Percentiles rank a stretch among this genome's conserved stretches.
Evolutionary conservation across 2,888 invertebrate genomes (phyloP).

Genomic region (Notocelia uddmanniana): DNA sequence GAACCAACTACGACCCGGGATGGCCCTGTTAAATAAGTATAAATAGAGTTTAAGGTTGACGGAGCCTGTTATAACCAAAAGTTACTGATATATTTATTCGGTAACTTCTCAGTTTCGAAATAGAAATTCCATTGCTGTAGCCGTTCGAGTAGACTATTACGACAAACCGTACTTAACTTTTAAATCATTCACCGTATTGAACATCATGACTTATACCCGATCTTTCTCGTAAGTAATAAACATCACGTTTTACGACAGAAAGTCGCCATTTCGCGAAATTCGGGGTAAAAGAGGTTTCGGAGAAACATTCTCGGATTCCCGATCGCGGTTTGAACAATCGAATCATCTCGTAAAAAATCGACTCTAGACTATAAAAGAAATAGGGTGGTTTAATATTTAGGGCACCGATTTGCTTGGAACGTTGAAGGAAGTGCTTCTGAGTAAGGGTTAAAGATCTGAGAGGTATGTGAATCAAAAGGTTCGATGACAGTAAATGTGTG

Average conservation of each 20-base stretch:
- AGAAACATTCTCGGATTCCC: constrained; percentile 53
- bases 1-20: no score
- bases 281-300: constrained; percentile 53
- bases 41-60: no score
- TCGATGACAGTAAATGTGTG: no score
- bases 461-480: not conserved
- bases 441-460: not conserved
- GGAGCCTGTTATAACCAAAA: no score
- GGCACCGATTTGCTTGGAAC: constrained; percentile 29
- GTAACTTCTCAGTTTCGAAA: not conserved
- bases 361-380: constrained; percentile 46
- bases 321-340: constrained; percentile 52
- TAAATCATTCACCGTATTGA: not conserved
- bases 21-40: no score
- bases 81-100: no score
- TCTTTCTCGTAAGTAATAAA: constrained; percentile 56
- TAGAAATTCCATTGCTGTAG: not conserved
- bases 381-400: constrained; percentile 51
- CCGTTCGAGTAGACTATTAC: not conserved
- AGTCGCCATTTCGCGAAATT: constrained; percentile 64
- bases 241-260: constrained; percentile 66
- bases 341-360: constrained; percentile 54
- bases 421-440: not conserved
- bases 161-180: not conserved
- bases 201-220: constrained; percentile 43